Evolutionary conservation across 2,113 vertebrate genomes (phyloP).

Genomic region (Rhinogobius similis): DNA sequence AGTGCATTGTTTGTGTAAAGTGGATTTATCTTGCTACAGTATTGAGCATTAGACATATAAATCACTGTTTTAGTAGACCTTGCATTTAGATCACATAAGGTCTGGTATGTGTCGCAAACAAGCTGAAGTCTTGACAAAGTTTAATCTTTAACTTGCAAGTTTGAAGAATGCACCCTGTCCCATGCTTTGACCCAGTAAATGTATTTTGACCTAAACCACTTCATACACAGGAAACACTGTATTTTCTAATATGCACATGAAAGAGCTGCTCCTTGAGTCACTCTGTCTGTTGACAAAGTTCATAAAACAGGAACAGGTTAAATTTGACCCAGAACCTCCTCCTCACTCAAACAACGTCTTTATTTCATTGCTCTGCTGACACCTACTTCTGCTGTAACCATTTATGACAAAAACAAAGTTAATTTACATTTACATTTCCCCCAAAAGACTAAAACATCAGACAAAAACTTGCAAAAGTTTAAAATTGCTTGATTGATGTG

Average conservation of each 20-base stretch:
- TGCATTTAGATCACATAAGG: too few species aligned
- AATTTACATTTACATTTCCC: too few species aligned
- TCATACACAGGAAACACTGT: not conserved
- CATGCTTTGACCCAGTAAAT: too few species aligned
- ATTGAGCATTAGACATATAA: too few species aligned
- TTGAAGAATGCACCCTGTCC: not conserved
- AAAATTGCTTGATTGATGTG: too few species aligned
- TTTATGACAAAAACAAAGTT: too few species aligned
- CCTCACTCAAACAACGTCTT: not conserved
- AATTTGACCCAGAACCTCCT: not conserved
- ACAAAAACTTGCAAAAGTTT: too few species aligned
- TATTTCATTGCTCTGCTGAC: not conserved
- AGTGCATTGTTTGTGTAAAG: too few species aligned
- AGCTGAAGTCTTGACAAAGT: not conserved
- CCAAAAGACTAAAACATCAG: too few species aligned
- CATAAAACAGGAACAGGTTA: too few species aligned
- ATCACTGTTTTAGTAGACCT: too few species aligned
- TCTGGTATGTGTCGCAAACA: not conserved
- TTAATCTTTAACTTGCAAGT: conserved; percentile 12
- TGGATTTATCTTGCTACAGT: too few species aligned
- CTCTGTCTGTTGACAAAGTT: not conserved
- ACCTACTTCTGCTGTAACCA: not conserved
- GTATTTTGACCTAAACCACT: not conserved
- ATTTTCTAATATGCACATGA: not conserved
- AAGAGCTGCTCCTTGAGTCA: not conserved